These are phyloP conservation scores for Urocitellus parryii DNA, from an alignment of 2,113 vertebrate genomes.

Conservation along the genomic window DNA sequence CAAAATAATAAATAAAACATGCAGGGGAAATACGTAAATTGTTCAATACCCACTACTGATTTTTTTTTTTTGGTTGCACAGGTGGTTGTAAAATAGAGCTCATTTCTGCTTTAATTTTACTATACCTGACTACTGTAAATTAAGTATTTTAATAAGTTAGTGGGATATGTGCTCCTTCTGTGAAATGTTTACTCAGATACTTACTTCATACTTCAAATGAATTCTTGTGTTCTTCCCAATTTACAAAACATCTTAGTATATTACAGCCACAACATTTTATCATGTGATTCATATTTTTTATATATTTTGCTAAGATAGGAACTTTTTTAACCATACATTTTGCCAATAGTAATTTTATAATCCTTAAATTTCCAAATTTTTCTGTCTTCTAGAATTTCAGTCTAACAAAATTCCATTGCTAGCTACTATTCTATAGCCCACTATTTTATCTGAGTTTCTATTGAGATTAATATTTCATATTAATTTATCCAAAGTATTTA, in stretches of 20 bases:
- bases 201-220: not conserved
- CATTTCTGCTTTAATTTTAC: not conserved
- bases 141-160: not conserved
- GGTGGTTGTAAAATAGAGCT: not conserved
- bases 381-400: not conserved
- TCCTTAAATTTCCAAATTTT: not conserved
- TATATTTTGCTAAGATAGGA: not conserved
- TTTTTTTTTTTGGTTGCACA: too few species aligned
- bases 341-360: not conserved
- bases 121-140: not conserved
- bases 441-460: not conserved
- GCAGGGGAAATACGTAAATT: too few species aligned
- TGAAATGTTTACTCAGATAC: not conserved
- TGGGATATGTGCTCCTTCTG: not conserved
- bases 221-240: not conserved
- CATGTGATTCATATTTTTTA: not conserved
- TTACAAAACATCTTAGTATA: not conserved
- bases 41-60: too few species aligned
- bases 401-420: not conserved
- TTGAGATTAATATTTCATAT: not conserved
- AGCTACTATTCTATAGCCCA: rapidly evolving
- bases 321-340: not conserved
- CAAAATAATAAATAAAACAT: too few species aligned
- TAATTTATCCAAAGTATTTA: not conserved
- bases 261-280: not conserved